These are phyloP conservation scores for Bujurquina vittata DNA, from an alignment of 2,113 vertebrate genomes.

Conservation along the genomic window DNA sequence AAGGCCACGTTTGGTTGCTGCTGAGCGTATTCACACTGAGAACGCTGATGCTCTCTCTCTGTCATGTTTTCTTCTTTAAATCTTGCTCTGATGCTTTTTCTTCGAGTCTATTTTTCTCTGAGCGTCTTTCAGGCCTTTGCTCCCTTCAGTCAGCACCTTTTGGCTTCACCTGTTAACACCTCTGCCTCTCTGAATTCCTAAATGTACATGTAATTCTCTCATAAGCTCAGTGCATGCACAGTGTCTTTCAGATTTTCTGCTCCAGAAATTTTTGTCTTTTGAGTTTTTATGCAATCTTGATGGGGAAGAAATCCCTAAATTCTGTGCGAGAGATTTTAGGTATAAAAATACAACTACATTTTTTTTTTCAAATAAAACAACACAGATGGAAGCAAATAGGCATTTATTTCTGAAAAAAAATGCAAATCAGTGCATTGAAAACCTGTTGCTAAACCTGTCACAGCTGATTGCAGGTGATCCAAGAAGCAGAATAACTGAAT, in stretches of 20 bases:
- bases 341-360: background rate
- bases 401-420: background rate
- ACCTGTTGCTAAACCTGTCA: background rate
- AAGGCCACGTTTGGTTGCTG: conserved; percentile 48
- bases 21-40: conserved; percentile 69
- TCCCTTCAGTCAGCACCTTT: background rate
- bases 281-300: background rate
- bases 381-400: background rate
- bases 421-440: background rate
- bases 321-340: background rate
- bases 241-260: background rate
- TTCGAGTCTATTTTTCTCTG: background rate
- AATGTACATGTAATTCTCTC: background rate
- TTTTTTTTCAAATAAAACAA: background rate
- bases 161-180: background rate
- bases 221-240: background rate
- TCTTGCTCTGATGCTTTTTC: conserved; percentile 23
- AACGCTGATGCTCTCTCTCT: conserved; percentile 49
- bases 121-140: background rate
- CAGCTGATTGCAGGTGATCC: background rate
- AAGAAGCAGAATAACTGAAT: background rate
- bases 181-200: background rate
- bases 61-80: conserved; percentile 26
- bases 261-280: background rate
- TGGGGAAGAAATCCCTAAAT: background rate